Percentiles rank a stretch among this genome's conserved stretches.
phyloP scores from a whole-genome alignment of 2,797 vertebrate genomes.

The Valencia hispanica region DNA sequence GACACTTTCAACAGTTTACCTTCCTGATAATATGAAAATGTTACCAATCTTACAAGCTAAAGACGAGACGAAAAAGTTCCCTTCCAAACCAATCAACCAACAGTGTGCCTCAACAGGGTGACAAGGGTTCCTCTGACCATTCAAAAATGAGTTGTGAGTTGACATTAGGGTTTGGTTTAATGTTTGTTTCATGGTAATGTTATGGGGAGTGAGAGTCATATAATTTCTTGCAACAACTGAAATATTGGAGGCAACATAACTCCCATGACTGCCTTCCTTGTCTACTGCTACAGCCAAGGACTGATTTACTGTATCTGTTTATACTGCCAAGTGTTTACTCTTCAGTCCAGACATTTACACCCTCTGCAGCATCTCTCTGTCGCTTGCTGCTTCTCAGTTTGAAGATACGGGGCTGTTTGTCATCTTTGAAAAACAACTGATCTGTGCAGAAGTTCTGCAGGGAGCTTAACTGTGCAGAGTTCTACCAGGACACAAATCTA shows the following conservation, averaged over 20 bases:
- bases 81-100: too few relatives aligned
- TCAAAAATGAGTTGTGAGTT: neutral
- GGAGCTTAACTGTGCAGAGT: constrained; percentile 10
- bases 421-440: constrained; percentile 47
- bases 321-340: constrained; percentile 37
- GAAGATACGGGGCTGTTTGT: constrained; percentile 44
- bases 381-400: constrained; percentile 29
- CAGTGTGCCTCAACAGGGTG: too few relatives aligned
- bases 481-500: neutral
- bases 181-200: neutral
- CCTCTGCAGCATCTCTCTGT: constrained; percentile 28
- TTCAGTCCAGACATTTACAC: constrained; percentile 37
- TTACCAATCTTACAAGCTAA: neutral
- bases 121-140: neutral
- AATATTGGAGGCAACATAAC: constrained; percentile 14
- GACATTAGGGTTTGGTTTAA: neutral
- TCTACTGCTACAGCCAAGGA: constrained; percentile 11
- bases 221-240: constrained; percentile 20
- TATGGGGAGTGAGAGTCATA: neutral
- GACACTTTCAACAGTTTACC: neutral
- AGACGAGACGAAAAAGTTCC: neutral
- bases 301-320: constrained; percentile 46
- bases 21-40: neutral
- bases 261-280: constrained; percentile 22
- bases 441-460: constrained; percentile 26